These are phyloP conservation scores for Cacatua alba DNA, from an alignment of 2,113 vertebrate species.

Conservation along the genomic window DNA sequence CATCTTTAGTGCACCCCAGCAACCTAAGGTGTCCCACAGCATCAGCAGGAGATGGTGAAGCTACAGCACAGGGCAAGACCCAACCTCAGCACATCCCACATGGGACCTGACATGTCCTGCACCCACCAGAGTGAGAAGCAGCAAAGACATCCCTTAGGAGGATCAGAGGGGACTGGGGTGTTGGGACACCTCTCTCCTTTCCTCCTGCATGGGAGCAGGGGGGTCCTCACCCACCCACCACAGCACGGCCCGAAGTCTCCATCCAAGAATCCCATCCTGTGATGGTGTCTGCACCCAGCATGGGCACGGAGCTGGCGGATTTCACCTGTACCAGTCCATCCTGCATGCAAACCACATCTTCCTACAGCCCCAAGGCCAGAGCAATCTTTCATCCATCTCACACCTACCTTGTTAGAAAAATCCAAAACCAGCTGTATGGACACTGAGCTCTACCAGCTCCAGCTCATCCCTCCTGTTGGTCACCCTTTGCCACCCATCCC, in stretches of 20 bases:
- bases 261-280: background rate
- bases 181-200: background rate
- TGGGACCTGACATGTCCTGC: background rate
- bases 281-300: accelerated
- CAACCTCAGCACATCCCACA: background rate
- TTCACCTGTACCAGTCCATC: too few relatives aligned
- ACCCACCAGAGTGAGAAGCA: too few relatives aligned
- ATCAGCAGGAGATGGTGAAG: background rate
- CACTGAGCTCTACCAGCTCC: background rate
- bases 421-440: accelerated
- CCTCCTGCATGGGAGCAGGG: background rate
- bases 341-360: background rate
- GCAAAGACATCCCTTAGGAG: background rate
- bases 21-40: background rate
- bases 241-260: background rate
- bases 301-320: background rate
- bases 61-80: background rate
- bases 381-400: background rate
- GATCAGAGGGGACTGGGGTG: background rate
- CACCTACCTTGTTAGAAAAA: accelerated
- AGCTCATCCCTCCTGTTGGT: accelerated
- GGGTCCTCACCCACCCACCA: accelerated
- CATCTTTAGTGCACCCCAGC: background rate
- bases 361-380: background rate
- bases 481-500: accelerated